Evolutionary conservation across 2,888 invertebrate species (phyloP).

Genomic region (Drosophila dives): DNA sequence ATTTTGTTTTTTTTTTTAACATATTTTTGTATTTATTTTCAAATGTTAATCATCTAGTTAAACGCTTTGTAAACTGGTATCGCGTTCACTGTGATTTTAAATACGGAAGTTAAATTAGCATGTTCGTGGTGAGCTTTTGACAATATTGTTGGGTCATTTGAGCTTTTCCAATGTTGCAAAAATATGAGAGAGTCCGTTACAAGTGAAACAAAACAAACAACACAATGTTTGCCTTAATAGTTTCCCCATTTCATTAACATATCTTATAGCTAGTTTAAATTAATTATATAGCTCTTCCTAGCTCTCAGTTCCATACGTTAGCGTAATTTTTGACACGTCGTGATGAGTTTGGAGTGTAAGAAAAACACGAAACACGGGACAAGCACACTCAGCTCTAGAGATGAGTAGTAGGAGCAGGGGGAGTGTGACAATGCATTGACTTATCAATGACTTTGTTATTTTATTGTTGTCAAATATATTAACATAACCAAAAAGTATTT

Average conservation of each 20-base stretch:
- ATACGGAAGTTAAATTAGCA: neutral
- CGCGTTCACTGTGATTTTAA: neutral
- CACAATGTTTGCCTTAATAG: neutral
- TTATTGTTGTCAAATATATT: slow-evolving; percentile 46
- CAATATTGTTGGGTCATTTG: neutral
- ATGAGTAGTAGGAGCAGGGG: neutral
- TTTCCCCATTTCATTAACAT: neutral
- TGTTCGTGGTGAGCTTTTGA: neutral
- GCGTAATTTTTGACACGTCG: neutral
- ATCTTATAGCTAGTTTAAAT: neutral
- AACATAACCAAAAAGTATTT: slow-evolving; percentile 49
- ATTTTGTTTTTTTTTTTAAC: neutral
- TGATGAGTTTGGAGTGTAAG: slow-evolving; percentile 3
- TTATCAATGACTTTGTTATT: slow-evolving; percentile 45
- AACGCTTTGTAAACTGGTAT: neutral
- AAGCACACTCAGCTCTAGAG: slow-evolving; percentile 8
- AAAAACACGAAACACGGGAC: neutral
- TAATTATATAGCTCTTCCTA: neutral
- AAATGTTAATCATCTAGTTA: neutral
- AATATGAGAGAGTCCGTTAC: neutral
- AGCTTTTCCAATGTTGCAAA: neutral
- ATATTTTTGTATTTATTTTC: neutral
- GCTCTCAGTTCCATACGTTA: neutral
- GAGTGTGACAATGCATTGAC: slow-evolving; percentile 47
- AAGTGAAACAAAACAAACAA: slow-evolving; percentile 6